A percentile compares a stretch with the other conserved stretches of the same genome.
These are phyloP conservation scores for Leptodactylus fallax DNA, from an alignment of 2,797 vertebrate species.

Conservation along the genomic window DNA sequence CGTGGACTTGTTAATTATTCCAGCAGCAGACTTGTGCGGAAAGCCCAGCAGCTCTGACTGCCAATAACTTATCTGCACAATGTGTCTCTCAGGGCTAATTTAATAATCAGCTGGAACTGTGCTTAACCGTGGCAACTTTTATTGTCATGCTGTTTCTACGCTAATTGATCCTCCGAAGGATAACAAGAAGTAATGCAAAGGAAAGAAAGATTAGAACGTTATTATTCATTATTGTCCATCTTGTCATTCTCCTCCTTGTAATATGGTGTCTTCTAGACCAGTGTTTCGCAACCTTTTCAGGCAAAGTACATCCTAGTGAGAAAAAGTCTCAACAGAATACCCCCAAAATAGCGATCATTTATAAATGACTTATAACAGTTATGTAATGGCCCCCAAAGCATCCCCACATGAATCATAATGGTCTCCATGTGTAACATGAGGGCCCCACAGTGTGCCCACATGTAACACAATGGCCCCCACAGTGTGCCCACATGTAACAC, in stretches of 20 bases:
- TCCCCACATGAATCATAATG: no score
- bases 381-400: no score
- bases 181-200: conserved; percentile 13
- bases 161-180: conserved; percentile 52
- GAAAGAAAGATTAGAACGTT: conserved; percentile 18
- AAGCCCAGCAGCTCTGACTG: conserved; percentile 1
- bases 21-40: no score
- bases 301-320: no score
- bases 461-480: no score
- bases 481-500: no score
- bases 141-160: conserved; percentile 47
- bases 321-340: no score
- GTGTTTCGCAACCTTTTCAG: no score
- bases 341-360: no score
- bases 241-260: neutral
- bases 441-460: no score
- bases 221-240: conserved; percentile 7
- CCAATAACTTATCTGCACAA: conserved; percentile 45
- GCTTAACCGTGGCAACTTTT: conserved; percentile 28
- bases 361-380: no score
- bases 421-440: no score
- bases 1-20: conserved; percentile 32
- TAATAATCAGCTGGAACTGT: conserved; percentile 56
- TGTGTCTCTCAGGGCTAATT: conserved; percentile 50
- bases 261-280: neutral